phyloP scores from a whole-genome alignment of 2,888 invertebrate species.

The Neocrepidodera transversa region DNA sequence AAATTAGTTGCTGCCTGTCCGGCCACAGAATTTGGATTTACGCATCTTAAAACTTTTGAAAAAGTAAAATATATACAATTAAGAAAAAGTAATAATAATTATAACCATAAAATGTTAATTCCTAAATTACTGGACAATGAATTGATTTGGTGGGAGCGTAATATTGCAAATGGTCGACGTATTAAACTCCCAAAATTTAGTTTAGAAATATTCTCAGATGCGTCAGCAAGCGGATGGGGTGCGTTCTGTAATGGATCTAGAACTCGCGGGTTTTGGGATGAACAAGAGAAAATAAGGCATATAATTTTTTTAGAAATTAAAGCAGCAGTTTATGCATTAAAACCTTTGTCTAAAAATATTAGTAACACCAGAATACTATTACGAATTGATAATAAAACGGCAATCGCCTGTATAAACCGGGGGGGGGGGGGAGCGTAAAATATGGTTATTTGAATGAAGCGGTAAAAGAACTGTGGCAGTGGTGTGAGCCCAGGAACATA shows the following conservation, averaged over 20 bases:
- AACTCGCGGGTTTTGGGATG: constrained; percentile 25
- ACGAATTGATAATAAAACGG: too few relatives aligned
- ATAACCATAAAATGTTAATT: neutral
- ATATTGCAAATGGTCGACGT: constrained; percentile 4
- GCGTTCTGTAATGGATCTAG: constrained; percentile 6
- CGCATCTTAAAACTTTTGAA: too few relatives aligned
- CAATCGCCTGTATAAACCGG: too few relatives aligned
- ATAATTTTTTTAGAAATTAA: constrained; percentile 28
- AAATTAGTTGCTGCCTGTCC: too few relatives aligned
- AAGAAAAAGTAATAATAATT: too few relatives aligned
- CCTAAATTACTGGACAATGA: neutral
- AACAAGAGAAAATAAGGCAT: constrained; percentile 10
- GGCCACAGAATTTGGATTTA: too few relatives aligned
- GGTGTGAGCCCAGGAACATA: too few relatives aligned
- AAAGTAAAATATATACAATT: too few relatives aligned
- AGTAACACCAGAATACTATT: too few relatives aligned
- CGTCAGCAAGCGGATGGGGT: constrained; percentile 22
- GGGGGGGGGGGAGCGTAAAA: too few relatives aligned
- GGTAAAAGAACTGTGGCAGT: too few relatives aligned
- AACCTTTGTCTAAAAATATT: constrained; percentile 14
- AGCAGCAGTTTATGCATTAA: constrained; percentile 23
- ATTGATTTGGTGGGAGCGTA: constrained; percentile 19
- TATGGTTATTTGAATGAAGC: too few relatives aligned
- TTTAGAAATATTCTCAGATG: constrained; percentile 28
- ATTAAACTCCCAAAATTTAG: constrained; percentile 15